phyloP scores from a whole-genome alignment of 30 jellyfish, hydroid and myxozoan genomes.

The Phacellophora camtschatica region DNA sequence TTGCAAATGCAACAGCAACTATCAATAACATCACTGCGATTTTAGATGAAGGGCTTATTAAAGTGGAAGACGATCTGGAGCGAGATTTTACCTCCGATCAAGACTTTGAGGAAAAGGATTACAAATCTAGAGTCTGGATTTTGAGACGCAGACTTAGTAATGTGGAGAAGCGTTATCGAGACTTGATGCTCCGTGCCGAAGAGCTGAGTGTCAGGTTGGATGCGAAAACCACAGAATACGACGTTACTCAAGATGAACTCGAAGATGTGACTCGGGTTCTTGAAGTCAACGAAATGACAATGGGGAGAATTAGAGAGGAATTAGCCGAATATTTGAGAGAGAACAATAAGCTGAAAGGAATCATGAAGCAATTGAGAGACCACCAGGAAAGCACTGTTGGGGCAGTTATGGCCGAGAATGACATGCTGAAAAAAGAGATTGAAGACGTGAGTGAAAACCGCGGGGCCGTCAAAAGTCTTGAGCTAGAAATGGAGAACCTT shows the following conservation, averaged over 20 bases:
- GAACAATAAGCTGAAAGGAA: slow-evolving; percentile 43
- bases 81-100: slow-evolving; percentile 77
- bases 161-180: slow-evolving; percentile 96
- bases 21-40: slow-evolving; percentile 79
- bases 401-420: slow-evolving; percentile 80
- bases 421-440: slow-evolving; percentile 52
- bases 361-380: slow-evolving; percentile 61
- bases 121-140: slow-evolving; percentile 92
- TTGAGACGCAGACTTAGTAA: slow-evolving; percentile 89
- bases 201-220: slow-evolving; percentile 90
- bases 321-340: slow-evolving; percentile 54
- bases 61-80: slow-evolving; percentile 93
- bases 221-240: slow-evolving; percentile 96
- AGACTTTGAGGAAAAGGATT: slow-evolving; percentile 89
- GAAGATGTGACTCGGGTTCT: slow-evolving; percentile 89
- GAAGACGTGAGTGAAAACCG: slow-evolving; percentile 25
- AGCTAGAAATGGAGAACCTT: slow-evolving; percentile 7
- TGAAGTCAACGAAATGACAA: slow-evolving; percentile 71
- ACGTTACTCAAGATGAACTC: slow-evolving; percentile 96
- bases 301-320: slow-evolving; percentile 55
- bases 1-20: slow-evolving; percentile 91
- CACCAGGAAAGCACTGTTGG: slow-evolving; percentile 77
- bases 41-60: slow-evolving; percentile 82
- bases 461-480: slow-evolving; percentile 25
- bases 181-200: slow-evolving; percentile 89